Conservation (phyloP, 2,113 vertebrate species). For the Aptenodytes patagonicus region DNA sequence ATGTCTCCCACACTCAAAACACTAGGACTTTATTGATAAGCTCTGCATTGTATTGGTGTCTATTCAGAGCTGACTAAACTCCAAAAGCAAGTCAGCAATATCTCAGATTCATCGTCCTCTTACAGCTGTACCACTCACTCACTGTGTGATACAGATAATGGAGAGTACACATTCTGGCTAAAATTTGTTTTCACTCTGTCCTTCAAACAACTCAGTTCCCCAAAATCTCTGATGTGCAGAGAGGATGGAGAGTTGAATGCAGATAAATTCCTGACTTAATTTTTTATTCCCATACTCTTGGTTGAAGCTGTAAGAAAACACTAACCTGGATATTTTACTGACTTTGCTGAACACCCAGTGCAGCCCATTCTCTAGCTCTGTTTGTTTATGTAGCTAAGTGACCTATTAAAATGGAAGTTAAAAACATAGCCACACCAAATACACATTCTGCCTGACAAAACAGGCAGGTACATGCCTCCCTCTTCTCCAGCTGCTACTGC, state of each 20-base stretch:
- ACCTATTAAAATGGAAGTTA: not conserved
- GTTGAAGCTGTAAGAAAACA: not conserved
- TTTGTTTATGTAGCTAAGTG: conserved; percentile 59
- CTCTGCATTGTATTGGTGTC: not conserved
- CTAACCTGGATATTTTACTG: not conserved
- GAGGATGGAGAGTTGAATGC: not conserved
- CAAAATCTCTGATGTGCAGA: not conserved
- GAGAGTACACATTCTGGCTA: not conserved
- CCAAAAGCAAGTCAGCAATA: not conserved
- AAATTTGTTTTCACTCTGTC: not conserved
- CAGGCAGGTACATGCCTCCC: conserved; percentile 34
- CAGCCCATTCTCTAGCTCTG: not conserved
- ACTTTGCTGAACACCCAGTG: not conserved
- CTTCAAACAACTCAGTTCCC: not conserved
- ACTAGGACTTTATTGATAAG: not conserved
- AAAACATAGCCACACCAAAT: conserved; percentile 34
- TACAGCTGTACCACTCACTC: not conserved
- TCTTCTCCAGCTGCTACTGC: not conserved
- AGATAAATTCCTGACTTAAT: not conserved
- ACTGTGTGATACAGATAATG: not conserved
- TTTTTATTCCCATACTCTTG: not conserved
- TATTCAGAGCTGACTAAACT: not conserved
- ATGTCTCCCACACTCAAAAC: not conserved
- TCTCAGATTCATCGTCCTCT: not conserved
- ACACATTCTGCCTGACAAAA: not conserved